Evolutionary conservation across 1,140 invertebrate genomes (phyloP).

Genomic region (Pteromalus puparum): DNA sequence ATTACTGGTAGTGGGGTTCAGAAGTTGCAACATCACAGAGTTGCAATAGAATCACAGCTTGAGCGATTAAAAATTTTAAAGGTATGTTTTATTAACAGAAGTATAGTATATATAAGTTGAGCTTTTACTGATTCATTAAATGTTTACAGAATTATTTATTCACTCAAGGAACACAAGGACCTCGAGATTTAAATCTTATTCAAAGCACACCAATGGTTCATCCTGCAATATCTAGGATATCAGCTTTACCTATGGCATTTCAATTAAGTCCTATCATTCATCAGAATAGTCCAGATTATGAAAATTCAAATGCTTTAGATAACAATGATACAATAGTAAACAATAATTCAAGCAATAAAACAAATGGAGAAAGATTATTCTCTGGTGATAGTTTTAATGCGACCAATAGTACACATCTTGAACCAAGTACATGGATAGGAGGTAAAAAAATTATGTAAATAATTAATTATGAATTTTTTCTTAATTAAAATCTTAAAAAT

Average conservation of each 20-base stretch:
- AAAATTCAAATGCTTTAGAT: constrained; percentile 56
- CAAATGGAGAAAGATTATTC: constrained; percentile 32
- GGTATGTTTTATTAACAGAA: constrained; percentile 58
- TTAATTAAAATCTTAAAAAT: not conserved
- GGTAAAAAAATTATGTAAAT: constrained; percentile 59
- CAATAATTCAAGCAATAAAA: constrained; percentile 42
- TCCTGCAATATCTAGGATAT: constrained; percentile 63
- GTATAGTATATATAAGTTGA: constrained; percentile 36
- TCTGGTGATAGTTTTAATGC: constrained; percentile 50
- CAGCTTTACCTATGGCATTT: constrained; percentile 68
- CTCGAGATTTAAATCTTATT: constrained; percentile 63
- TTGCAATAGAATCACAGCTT: constrained; percentile 73
- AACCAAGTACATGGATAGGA: constrained; percentile 74
- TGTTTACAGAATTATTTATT: constrained; percentile 70
- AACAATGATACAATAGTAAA: constrained; percentile 42
- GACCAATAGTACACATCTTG: constrained; percentile 61
- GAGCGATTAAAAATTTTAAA: constrained; percentile 74
- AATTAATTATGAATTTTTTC: constrained; percentile 16
- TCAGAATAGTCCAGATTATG: constrained; percentile 57
- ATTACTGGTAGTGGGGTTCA: constrained; percentile 68
- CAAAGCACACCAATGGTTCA: constrained; percentile 73
- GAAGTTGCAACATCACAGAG: constrained; percentile 70
- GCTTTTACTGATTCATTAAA: not conserved
- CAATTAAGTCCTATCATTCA: constrained; percentile 73
- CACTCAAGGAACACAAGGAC: constrained; percentile 57